These are phyloP conservation scores for Pterostichus niger DNA, from an alignment of 2,888 invertebrate species.

Conservation along the genomic window DNA sequence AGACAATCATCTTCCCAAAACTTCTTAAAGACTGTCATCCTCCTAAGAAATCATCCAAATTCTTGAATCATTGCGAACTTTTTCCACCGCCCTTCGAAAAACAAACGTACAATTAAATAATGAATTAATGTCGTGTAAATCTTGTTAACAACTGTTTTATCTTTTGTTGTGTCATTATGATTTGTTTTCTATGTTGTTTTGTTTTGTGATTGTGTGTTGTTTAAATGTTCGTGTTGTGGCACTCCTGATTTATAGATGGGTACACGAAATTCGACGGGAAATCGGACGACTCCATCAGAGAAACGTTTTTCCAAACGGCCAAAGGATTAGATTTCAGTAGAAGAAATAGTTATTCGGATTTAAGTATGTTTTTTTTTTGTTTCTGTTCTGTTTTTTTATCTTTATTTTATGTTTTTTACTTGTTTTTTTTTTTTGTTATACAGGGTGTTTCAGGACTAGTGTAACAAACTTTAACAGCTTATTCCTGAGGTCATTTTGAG, in stretches of 20 bases:
- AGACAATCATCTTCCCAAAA: no score
- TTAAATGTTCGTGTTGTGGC: conserved; percentile 56
- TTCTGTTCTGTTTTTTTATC: conserved; percentile 48
- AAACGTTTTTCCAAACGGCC: conserved; percentile 78
- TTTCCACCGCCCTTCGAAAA: no score
- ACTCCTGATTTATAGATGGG: conserved; percentile 70
- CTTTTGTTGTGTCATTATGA: conserved; percentile 39
- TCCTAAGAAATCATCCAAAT: no score
- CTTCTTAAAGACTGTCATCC: no score
- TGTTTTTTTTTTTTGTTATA: not conserved
- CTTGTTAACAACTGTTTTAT: not conserved
- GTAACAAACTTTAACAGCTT: no score
- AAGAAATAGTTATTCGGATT: conserved; percentile 87
- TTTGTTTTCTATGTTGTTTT: conserved; percentile 31
- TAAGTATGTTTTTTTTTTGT: conserved; percentile 79
- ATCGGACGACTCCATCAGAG: conserved; percentile 75
- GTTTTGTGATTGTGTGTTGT: conserved; percentile 41
- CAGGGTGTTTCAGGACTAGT: not conserved
- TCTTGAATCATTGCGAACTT: no score
- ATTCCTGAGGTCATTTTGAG: no score
- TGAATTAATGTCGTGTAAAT: no score
- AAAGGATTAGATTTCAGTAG: conserved; percentile 84
- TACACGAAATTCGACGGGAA: conserved; percentile 73
- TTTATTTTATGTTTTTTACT: not conserved
- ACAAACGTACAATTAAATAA: no score